A percentile compares a stretch with the other conserved stretches of the same genome.
Evolutionary conservation across 35 echinoderm and acorn worm species (phyloP).

Genomic region (Acanthaster planci): DNA sequence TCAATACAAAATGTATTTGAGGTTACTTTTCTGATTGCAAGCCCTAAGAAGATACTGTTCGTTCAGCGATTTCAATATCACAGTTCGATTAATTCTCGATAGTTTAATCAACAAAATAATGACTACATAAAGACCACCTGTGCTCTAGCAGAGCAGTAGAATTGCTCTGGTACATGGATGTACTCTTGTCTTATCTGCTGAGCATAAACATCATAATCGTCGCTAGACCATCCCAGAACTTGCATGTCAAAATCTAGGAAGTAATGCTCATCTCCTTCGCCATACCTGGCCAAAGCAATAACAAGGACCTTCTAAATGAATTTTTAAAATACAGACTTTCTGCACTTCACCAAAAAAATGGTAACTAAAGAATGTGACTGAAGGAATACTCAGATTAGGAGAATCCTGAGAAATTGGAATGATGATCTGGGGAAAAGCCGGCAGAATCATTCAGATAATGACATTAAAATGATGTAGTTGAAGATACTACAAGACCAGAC

Average conservation of each 20-base stretch:
- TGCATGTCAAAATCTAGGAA: slow-evolving; percentile 85
- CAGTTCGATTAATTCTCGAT: not conserved
- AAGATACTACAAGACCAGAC: too few relatives aligned
- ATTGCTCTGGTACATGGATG: slow-evolving; percentile 61
- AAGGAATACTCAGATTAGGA: too few relatives aligned
- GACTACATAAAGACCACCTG: slow-evolving; percentile 45
- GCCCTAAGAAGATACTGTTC: not conserved
- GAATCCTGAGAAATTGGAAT: too few relatives aligned
- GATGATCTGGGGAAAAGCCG: too few relatives aligned
- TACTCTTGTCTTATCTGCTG: slow-evolving; percentile 79
- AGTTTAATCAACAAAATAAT: not conserved
- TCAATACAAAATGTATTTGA: not conserved
- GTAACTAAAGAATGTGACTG: too few relatives aligned
- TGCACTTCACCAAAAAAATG: too few relatives aligned
- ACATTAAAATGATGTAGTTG: too few relatives aligned
- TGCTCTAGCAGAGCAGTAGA: slow-evolving; percentile 52
- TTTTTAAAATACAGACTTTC: too few relatives aligned
- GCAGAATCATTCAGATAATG: too few relatives aligned
- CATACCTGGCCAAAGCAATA: slow-evolving; percentile 52
- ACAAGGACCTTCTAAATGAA: too few relatives aligned
- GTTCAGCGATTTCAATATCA: too few relatives aligned
- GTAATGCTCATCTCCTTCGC: slow-evolving; percentile 53
- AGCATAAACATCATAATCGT: slow-evolving; percentile 67
- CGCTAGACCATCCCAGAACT: slow-evolving; percentile 66
- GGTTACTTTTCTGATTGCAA: not conserved